These are phyloP conservation scores for Scophthalmus maximus DNA, from an alignment of 2,113 vertebrate species.

Conservation along the genomic window DNA sequence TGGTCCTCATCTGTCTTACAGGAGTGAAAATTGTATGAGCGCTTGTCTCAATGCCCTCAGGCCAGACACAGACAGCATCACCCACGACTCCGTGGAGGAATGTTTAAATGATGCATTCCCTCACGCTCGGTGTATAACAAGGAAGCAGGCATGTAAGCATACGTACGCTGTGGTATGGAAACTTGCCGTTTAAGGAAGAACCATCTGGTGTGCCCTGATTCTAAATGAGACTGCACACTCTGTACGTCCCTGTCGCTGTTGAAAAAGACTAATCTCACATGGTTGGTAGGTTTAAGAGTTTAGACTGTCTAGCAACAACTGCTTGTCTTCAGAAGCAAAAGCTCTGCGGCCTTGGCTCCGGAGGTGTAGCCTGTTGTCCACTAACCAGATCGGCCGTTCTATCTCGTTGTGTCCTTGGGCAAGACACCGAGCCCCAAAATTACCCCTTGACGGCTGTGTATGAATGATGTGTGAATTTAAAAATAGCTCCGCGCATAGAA, in stretches of 20 bases:
- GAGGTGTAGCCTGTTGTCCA: no score
- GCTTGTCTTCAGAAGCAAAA: no score
- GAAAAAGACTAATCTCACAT: not conserved
- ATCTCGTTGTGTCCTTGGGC: no score
- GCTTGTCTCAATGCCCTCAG: slow-evolving; percentile 60
- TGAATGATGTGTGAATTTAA: no score
- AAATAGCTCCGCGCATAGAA: no score
- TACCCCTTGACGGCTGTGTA: no score
- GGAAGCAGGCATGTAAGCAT: slow-evolving; percentile 8
- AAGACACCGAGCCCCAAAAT: no score
- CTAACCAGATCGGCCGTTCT: no score
- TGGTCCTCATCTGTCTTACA: slow-evolving; percentile 67
- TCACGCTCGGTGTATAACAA: slow-evolving; percentile 23
- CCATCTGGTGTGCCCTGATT: slow-evolving; percentile 7
- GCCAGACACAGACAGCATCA: slow-evolving; percentile 68
- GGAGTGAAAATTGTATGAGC: slow-evolving; percentile 74
- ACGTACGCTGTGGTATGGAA: not conserved
- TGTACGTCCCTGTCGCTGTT: not conserved
- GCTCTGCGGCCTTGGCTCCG: no score
- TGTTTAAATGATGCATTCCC: slow-evolving; percentile 66
- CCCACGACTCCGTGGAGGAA: slow-evolving; percentile 46
- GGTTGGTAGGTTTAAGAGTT: not conserved
- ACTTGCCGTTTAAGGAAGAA: slow-evolving; percentile 6
- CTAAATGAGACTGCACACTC: slow-evolving; percentile 2
- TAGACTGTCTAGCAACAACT: no score